Evolutionary conservation across 2,797 vertebrate genomes (phyloP), one percentile per base, ranked within the genome.

Genomic region (Clarias platycephalus): DNA sequence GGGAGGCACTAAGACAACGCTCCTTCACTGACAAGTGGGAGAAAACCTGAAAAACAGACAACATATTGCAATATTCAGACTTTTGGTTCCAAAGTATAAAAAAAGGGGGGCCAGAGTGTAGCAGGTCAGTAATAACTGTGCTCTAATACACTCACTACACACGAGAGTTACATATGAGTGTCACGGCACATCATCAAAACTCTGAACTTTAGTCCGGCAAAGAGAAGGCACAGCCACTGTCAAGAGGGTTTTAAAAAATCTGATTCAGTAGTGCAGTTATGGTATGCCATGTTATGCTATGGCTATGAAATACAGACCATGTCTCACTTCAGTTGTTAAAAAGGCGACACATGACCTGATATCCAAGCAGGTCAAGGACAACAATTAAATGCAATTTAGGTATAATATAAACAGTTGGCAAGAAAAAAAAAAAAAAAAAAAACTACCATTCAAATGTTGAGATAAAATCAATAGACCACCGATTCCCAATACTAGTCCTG

Each of bases 11-110:
- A 87, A 99, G 96, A 93, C 97, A 98, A 77, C 97, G 96, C 76
- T 99, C 97, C 91, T 97, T 98, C 93, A 99, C 93, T 24, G 97
- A 97, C 90, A 99, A 93, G 90, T 97, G 97, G 88, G 97, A 98
- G 93, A 99, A 96, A 92, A 99, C 97, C 98, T 99, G 92, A 84
- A 91, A 70, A 31, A 55, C 49, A 53, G 53, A 85, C 81, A 24
- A 80, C 24, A 66, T 28, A 18, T 7, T 31, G 6, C 22, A 68
- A 20, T 8, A 60, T 5, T 70, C 34, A 78, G 8, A 68, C 37
- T 16, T 40, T 2, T 62, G 34, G 20, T 77, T 37, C 55, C 13
- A 62, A 24, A 24, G 15, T 4, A 12, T 5, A 62, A 18, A 18
- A 22, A 22, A 31, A 77, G 5, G 10, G 22, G 9, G 55, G 5